Evolutionary conservation across 1,140 invertebrate genomes (phyloP), one percentile per base, ranked within the genome.

Genomic region (Drosophila erecta): DNA sequence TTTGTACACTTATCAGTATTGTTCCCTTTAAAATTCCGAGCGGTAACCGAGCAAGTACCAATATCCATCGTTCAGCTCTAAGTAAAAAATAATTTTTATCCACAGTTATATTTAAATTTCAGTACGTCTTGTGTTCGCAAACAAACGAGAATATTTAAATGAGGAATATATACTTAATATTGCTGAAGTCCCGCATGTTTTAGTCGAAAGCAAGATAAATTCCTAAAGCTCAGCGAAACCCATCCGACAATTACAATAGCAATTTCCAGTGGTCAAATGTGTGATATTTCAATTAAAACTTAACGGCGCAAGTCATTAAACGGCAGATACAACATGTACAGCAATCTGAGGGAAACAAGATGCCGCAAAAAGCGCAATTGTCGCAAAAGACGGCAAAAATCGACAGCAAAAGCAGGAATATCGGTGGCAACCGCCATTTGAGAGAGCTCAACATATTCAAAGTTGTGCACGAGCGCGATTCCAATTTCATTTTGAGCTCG

Each of bases 221-320:
- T 44, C 17, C 58, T 55, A 61, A 56, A 49, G 37, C 41, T 46
- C 41, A 15, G 12, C 17, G 20, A 33, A 22, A 37, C 6, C n/a
- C 30, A 65, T 44, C 15, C 15, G 38, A 40, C 66, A 61, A 66
- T 40, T 62, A 44, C 58, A 78, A 61, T 59, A 51, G 41, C 66
- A 76, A 58, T 61, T 76, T 62, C 22, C 55, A 58, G 60, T 59
- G 43, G 43, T 49, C 59, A 60, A 79, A 79, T 87, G 75, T 87
- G 83, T 87, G 83, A 87, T 89, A 87, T 87, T 89, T 87, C 83
- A 87, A 89, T 87, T 87, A 79, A 87, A 87, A 72, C 33, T 49
- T 87, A 87, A 87, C 79, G 79, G 84, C 66, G 55, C 75, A 72
- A 89, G 84, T 89, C 79, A 83, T 87, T 89, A 76, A 87, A 87